phyloP scores from a whole-genome alignment of 2,113 vertebrate genomes.

The Nestor notabilis region DNA sequence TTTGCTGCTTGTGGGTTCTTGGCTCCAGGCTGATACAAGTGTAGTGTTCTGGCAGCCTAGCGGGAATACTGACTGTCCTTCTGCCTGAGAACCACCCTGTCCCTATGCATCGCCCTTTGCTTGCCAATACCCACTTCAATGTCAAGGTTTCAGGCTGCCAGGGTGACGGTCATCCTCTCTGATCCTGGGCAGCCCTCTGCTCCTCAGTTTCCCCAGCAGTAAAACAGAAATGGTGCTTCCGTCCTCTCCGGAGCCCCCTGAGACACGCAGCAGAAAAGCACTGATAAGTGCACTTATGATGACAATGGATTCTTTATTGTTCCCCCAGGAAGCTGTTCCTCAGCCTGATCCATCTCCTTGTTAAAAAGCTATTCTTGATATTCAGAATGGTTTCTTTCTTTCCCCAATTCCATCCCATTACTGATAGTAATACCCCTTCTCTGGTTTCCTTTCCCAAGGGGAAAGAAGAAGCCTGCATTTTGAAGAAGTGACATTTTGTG shows the following conservation, averaged over 20 bases:
- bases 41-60: background rate
- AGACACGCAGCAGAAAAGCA: background rate
- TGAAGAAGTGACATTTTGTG: background rate
- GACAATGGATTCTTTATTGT: slow-evolving; percentile 33
- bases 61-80: background rate
- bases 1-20: background rate
- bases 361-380: slow-evolving; percentile 7
- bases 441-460: background rate
- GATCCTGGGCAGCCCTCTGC: background rate
- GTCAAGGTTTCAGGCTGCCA: background rate
- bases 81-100: background rate
- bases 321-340: background rate
- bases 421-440: background rate
- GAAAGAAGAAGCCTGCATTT: background rate
- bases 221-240: background rate
- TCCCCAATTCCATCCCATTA: background rate
- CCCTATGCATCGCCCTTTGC: background rate
- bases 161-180: background rate
- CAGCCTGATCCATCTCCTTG: background rate
- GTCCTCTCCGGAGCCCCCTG: background rate
- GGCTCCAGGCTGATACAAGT: background rate
- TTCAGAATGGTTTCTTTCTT: background rate
- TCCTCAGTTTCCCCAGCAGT: background rate
- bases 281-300: background rate
- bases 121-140: background rate